Percentiles rank a stretch among this genome's conserved stretches.
Evolutionary conservation across 2,113 vertebrate genomes (phyloP).

Genomic region (Plecotus auritus): DNA sequence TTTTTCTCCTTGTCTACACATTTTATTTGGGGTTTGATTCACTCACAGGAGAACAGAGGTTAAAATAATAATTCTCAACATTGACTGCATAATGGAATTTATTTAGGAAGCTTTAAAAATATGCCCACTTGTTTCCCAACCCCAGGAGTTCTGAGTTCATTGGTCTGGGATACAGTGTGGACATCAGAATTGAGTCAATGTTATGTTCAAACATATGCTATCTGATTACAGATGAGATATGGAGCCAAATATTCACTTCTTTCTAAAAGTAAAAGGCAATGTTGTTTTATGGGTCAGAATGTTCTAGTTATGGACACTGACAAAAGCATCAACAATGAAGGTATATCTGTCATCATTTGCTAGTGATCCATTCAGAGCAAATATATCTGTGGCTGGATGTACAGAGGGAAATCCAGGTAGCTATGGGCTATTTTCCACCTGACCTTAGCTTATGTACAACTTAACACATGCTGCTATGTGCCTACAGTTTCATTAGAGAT

Average conservation of each 20-base stretch:
- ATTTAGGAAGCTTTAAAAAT: background rate
- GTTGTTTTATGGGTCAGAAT: background rate
- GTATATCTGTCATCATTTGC: background rate
- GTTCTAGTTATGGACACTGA: background rate
- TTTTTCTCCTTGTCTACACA: background rate
- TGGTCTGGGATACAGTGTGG: background rate
- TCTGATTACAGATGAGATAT: background rate
- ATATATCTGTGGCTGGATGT: background rate
- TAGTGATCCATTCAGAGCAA: background rate
- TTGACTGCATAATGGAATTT: background rate
- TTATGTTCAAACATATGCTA: background rate
- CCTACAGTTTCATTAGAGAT: background rate
- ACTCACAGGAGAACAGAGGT: background rate
- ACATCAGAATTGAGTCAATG: background rate
- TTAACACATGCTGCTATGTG: background rate
- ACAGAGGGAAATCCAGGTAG: background rate
- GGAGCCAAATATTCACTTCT: background rate
- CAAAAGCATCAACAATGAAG: background rate
- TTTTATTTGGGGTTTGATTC: background rate
- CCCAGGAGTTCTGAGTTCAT: background rate
- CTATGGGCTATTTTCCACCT: background rate
- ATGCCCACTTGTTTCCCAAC: background rate
- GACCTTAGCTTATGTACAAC: background rate
- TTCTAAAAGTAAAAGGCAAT: background rate
- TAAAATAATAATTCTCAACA: background rate